These are phyloP conservation scores for Leucoma salicis DNA, from an alignment of 2,888 invertebrate genomes.

Conservation along the genomic window DNA sequence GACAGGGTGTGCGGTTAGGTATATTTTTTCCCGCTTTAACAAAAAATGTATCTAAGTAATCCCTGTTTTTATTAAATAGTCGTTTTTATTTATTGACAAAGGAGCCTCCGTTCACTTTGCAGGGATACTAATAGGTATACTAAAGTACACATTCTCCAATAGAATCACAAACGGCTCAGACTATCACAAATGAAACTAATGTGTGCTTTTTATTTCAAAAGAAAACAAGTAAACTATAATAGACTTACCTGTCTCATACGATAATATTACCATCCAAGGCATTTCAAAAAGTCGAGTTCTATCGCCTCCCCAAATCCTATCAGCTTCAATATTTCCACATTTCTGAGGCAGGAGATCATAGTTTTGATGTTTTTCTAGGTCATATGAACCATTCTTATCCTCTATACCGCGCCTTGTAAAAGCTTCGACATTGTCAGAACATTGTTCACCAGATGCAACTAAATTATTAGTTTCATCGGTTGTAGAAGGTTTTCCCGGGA, in stretches of 20 bases:
- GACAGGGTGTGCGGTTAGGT: too few relatives aligned
- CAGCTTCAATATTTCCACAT: conserved; percentile 81
- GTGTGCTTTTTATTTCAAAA: too few relatives aligned
- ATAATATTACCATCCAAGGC: conserved; percentile 90
- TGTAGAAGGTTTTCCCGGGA: background rate
- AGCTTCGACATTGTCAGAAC: conserved; percentile 12
- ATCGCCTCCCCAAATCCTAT: conserved; percentile 84
- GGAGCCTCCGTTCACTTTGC: too few relatives aligned
- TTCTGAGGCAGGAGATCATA: conserved; percentile 45
- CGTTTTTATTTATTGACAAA: too few relatives aligned
- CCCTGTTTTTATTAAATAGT: too few relatives aligned
- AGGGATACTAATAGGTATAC: too few relatives aligned
- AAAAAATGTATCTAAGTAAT: too few relatives aligned
- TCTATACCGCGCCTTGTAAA: conserved; percentile 14
- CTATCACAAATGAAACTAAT: too few relatives aligned
- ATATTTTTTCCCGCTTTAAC: too few relatives aligned
- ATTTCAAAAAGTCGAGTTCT: conserved; percentile 84
- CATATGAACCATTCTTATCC: conserved; percentile 16
- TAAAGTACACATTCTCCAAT: too few relatives aligned
- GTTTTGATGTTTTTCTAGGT: conserved; percentile 34
- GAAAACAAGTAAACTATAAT: too few relatives aligned
- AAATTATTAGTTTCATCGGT: conserved; percentile 5
- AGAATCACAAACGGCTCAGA: too few relatives aligned
- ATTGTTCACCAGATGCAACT: conserved; percentile 1
- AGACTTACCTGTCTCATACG: conserved; percentile 76